Base-by-base conservation (phyloP, 1,140 invertebrate species). In the Pectinophora gossypiella region DNA sequence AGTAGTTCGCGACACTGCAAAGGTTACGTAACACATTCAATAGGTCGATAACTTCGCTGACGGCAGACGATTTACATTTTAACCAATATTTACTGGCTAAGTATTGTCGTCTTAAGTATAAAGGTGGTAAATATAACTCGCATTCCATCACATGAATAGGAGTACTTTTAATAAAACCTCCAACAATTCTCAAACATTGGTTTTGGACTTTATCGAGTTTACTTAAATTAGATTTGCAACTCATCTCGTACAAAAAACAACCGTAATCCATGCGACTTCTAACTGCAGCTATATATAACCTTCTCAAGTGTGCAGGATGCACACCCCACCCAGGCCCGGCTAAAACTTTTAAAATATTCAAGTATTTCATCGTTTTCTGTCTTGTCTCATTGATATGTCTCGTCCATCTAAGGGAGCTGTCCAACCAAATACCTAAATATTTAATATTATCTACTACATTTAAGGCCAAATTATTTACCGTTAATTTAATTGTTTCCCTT, bases 391-490 rank as follows among this genome's bases (percentile, higher is more conserved):
- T 35, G 36, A 50, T 19, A 22, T 50, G 19, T 20, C 20, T 44
- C 7, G 2, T n/a, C 42, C 42, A 44, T 13, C 42, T 19, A 12
- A 44, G 13, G 7, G 42, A 38, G 9, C 15, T 5, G 12, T 50
- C 35, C n/a, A 50, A 36, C 27, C 48, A 36, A 6, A 36, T 5
- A 3, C 35, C 51, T 12, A 61, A 27, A 51, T 68, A 57, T 45
- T 59, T 59, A 18, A 57, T 22, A 15, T 23, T 44, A 18, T 50
- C 19, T 1, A 59, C 57, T 12, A 45, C 13, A 19, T 53, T 3
- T 35, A 65, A 16, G 7, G 38, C 0, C 12, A 9, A 18, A 19
- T 38, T 32, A 19, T 61, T 50, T 16, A 60, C 47, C 19, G 19
- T 12, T 19, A 58, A n/a, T 15, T 52, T 21, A 15, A 48, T 23